Evolutionary conservation across 2,888 invertebrate genomes (phyloP).

Genomic region (Tachina lurida): DNA sequence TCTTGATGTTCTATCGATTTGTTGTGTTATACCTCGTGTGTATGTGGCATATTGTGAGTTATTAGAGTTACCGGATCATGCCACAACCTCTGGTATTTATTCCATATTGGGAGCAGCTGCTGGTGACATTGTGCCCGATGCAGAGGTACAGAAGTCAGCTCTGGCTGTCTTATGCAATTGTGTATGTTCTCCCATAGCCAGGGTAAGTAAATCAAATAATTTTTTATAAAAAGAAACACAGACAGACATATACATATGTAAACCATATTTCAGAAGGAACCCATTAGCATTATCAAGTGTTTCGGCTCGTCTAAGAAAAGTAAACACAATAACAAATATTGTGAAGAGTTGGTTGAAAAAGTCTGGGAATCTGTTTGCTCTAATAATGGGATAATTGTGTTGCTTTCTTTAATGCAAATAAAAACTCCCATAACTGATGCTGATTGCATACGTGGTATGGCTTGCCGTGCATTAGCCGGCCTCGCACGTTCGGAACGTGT

Average conservation of each 20-base stretch:
- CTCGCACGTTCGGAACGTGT: constrained; percentile 96
- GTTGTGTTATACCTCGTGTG: constrained; percentile 93
- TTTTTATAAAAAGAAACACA: background rate
- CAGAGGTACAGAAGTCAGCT: constrained; percentile 96
- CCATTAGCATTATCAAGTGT: constrained; percentile 75
- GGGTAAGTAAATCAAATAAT: constrained; percentile 84
- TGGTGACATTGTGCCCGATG: constrained; percentile 94
- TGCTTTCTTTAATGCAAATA: constrained; percentile 93
- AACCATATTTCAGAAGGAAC: constrained; percentile 74
- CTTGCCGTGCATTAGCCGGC: constrained; percentile 96
- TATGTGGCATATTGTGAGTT: constrained; percentile 89
- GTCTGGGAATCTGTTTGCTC: constrained; percentile 97
- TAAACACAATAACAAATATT: constrained; percentile 86
- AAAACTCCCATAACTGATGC: constrained; percentile 98
- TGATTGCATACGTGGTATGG: constrained; percentile 95
- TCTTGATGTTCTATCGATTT: constrained; percentile 94
- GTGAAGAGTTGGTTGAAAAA: constrained; percentile 94
- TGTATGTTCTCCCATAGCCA: constrained; percentile 94
- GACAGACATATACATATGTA: background rate
- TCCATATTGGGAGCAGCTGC: constrained; percentile 94
- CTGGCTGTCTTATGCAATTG: constrained; percentile 95
- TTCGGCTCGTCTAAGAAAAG: constrained; percentile 77
- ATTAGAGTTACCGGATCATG: constrained; percentile 90
- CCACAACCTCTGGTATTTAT: constrained; percentile 90
- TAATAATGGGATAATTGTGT: constrained; percentile 98